Percentiles rank a stretch among this genome's conserved stretches.
These are phyloP conservation scores for Callinectes sapidus DNA, from an alignment of 2,888 invertebrate species.

Conservation along the genomic window DNA sequence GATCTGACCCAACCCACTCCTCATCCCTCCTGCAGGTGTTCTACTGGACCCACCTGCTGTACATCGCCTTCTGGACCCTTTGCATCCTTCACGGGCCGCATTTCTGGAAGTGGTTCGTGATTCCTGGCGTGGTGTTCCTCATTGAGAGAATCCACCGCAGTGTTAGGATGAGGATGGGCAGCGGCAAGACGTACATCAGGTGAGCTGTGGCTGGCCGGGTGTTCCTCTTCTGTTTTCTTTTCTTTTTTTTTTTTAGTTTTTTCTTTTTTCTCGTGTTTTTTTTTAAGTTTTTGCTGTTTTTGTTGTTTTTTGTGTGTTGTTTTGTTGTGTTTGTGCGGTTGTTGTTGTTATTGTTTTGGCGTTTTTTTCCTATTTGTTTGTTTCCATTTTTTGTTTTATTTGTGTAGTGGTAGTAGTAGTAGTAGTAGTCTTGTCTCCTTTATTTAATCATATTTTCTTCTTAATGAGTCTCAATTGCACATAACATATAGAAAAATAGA, in stretches of 20 bases:
- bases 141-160: constrained; percentile 84
- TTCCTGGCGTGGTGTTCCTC: constrained; percentile 87
- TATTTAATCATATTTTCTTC: background rate
- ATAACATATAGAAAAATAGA: background rate
- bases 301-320: too few species aligned
- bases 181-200: constrained; percentile 90
- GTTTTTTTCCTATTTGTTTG: too few species aligned
- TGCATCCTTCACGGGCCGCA: constrained; percentile 91
- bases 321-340: too few species aligned
- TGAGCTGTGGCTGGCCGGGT: constrained; percentile 79
- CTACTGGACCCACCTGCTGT: constrained; percentile 94
- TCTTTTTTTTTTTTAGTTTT: background rate
- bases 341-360: background rate
- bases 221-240: background rate
- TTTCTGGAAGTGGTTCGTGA: constrained; percentile 96
- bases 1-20: background rate
- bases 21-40: constrained; percentile 81
- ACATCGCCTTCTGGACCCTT: constrained; percentile 90
- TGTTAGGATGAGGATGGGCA: constrained; percentile 76
- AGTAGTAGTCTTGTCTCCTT: too few species aligned
- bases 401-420: too few species aligned
- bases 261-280: background rate
- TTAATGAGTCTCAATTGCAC: background rate
- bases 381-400: too few species aligned
- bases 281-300: too few species aligned